Evolutionary conservation across 2,797 vertebrate species (phyloP).

Genomic region (Hozukius guyotensis): DNA sequence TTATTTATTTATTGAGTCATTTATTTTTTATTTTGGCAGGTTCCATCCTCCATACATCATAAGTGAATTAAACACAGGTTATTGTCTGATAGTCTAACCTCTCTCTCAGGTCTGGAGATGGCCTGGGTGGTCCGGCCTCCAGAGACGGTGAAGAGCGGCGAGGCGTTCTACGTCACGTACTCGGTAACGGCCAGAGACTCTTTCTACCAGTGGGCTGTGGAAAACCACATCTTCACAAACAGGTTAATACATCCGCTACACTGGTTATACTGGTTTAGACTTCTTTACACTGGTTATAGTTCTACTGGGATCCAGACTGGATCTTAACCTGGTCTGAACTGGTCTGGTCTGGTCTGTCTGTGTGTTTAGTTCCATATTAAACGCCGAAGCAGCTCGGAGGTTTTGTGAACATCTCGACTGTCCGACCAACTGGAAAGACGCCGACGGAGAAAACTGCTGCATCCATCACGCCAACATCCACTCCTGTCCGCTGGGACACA

Average conservation of each 20-base stretch:
- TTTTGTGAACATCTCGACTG: constrained; percentile 89
- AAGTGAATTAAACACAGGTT: neutral
- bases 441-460: constrained; percentile 87
- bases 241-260: constrained; percentile 55
- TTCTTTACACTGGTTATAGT: neutral
- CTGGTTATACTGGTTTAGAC: neutral
- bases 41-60: neutral
- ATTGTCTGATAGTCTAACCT: neutral
- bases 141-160: constrained; percentile 80
- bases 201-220: constrained; percentile 87
- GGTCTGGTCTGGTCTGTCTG: neutral
- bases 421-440: constrained; percentile 86
- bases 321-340: neutral
- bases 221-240: constrained; percentile 82
- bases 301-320: neutral
- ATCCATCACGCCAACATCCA: constrained; percentile 90
- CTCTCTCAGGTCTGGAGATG: constrained; percentile 87
- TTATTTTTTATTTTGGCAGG: too few relatives aligned
- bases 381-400: constrained; percentile 76
- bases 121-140: constrained; percentile 87
- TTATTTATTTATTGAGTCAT: too few relatives aligned
- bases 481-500: constrained; percentile 86
- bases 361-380: constrained; percentile 68
- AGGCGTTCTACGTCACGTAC: constrained; percentile 86
- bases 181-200: constrained; percentile 80